phyloP scores from a whole-genome alignment of 2,888 invertebrate species.

The Oscheius sp. region DNA sequence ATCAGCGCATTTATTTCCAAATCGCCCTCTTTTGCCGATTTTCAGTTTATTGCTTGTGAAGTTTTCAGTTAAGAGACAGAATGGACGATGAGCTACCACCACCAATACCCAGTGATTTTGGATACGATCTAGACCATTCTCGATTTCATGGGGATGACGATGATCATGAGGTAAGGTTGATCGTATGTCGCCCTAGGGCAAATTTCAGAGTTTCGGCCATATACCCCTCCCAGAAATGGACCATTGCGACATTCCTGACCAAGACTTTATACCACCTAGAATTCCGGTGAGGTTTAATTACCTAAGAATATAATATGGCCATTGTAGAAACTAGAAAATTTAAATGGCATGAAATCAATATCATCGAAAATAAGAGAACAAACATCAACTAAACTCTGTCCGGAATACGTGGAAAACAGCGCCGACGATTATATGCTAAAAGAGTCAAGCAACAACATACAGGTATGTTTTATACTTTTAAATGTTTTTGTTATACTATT shows the following conservation, averaged over 20 bases:
- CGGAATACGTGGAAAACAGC: too few relatives aligned
- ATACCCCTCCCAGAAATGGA: constrained; percentile 19
- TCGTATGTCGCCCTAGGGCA: background rate
- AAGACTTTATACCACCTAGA: background rate
- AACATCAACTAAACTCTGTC: background rate
- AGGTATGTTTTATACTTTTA: too few relatives aligned
- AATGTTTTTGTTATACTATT: too few relatives aligned
- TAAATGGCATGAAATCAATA: background rate
- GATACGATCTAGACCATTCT: constrained; percentile 5
- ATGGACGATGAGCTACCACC: constrained; percentile 38
- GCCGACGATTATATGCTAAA: too few relatives aligned
- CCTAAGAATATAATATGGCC: too few relatives aligned
- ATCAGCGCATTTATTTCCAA: background rate
- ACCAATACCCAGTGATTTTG: constrained; percentile 29
- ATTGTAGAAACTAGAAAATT: background rate
- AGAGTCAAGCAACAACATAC: too few relatives aligned
- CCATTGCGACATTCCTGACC: background rate
- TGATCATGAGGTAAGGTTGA: background rate
- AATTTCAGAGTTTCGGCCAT: constrained; percentile 6
- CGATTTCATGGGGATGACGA: background rate
- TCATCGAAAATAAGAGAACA: background rate
- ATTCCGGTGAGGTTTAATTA: background rate
- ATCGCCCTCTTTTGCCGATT: background rate
- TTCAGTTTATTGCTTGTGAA: background rate
- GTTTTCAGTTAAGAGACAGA: background rate